Percentiles rank a stretch among this genome's conserved stretches.
phyloP scores from a whole-genome alignment of 2,797 vertebrate species.

The Danionella dracula region DNA sequence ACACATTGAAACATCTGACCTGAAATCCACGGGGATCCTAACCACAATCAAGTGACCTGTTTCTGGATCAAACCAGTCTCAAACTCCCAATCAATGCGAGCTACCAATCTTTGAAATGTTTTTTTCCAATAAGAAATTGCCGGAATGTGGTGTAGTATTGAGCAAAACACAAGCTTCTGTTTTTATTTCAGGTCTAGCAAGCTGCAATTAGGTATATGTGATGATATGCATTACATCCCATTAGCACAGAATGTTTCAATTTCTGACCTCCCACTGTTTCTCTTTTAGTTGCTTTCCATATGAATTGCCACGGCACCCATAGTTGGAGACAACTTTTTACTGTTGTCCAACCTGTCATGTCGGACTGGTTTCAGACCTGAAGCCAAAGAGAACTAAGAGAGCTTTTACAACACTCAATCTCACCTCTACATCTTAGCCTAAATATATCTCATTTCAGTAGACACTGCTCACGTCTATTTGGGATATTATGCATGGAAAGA shows the following conservation, averaged over 20 bases:
- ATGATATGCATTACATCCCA: background rate
- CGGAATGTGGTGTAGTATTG: too few species aligned
- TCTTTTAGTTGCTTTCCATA: constrained; percentile 37
- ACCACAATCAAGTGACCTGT: too few species aligned
- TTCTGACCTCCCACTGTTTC: constrained; percentile 15
- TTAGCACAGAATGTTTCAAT: constrained; percentile 29
- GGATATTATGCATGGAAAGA: background rate
- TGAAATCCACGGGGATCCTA: too few species aligned
- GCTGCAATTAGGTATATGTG: too few species aligned
- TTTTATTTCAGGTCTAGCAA: too few species aligned
- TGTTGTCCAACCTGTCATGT: constrained; percentile 42
- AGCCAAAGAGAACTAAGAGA: constrained; percentile 34
- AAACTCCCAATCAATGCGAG: too few species aligned
- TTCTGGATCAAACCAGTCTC: too few species aligned
- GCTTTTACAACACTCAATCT: background rate
- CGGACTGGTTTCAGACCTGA: constrained; percentile 45
- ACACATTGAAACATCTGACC: too few species aligned
- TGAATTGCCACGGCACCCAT: constrained; percentile 54
- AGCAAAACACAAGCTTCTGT: too few species aligned
- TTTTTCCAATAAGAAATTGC: too few species aligned
- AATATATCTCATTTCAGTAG: background rate
- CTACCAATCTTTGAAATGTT: too few species aligned
- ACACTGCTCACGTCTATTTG: background rate
- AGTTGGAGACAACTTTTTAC: constrained; percentile 45
- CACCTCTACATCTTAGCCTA: background rate